Conservation (phyloP, 2,113 vertebrate species). For the Lipotes vexillifer region DNA sequence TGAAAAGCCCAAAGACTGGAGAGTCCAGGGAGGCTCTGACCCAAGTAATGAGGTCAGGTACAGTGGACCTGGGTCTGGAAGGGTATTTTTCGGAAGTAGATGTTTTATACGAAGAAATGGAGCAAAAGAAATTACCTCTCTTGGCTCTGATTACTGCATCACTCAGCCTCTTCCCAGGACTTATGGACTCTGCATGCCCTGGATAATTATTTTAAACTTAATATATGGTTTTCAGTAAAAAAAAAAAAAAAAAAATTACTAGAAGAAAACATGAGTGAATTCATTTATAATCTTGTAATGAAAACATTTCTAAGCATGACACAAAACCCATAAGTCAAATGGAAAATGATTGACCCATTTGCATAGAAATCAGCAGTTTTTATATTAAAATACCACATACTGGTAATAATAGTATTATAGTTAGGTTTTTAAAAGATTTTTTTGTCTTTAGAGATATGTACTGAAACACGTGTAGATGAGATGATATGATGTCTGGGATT, state of each 20-base stretch:
- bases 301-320: background rate
- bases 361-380: background rate
- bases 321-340: constrained; percentile 8
- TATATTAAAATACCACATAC: background rate
- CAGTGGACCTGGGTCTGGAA: background rate
- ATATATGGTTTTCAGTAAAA: background rate
- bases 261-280: background rate
- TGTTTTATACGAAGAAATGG: background rate
- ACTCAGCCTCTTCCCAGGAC: background rate
- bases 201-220: background rate
- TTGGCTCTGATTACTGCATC: background rate
- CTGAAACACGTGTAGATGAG: background rate
- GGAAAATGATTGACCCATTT: background rate
- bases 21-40: background rate
- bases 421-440: background rate
- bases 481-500: background rate
- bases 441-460: background rate
- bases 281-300: background rate
- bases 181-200: background rate
- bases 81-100: background rate
- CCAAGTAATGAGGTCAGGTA: background rate
- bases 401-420: background rate
- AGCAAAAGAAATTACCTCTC: background rate
- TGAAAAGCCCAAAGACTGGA: background rate
- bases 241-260: background rate